These are phyloP conservation scores for Fregetta grallaria DNA, from an alignment of 2,113 vertebrate species.

Conservation along the genomic window DNA sequence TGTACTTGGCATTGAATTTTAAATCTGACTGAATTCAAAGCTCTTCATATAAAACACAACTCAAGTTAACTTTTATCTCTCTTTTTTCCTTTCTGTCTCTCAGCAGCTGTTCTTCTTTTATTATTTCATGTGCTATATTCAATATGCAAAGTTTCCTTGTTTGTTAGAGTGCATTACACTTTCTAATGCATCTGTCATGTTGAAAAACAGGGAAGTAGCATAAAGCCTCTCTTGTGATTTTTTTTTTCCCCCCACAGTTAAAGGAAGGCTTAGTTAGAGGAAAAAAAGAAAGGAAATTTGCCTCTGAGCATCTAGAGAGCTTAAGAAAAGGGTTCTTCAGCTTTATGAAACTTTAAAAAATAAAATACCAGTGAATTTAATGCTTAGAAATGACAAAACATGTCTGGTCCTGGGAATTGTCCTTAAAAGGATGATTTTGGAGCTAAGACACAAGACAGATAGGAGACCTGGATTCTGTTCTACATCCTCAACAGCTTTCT, in stretches of 20 bases:
- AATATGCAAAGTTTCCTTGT: slow-evolving; percentile 60
- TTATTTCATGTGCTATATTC: slow-evolving; percentile 65
- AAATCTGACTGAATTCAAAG: slow-evolving; percentile 58
- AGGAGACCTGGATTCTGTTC: slow-evolving; percentile 5
- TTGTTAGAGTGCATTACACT: slow-evolving; percentile 66
- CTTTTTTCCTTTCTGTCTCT: slow-evolving; percentile 30
- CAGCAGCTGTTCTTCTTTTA: slow-evolving; percentile 64
- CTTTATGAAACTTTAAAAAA: slow-evolving; percentile 31
- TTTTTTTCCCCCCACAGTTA: neutral
- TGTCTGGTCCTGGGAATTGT: neutral
- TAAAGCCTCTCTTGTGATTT: slow-evolving; percentile 46
- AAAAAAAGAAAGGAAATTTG: neutral
- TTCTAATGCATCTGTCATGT: slow-evolving; percentile 65
- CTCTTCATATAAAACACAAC: slow-evolving; percentile 51
- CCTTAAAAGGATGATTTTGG: neutral
- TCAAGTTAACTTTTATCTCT: slow-evolving; percentile 59
- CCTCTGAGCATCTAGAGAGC: slow-evolving; percentile 8
- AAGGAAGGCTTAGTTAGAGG: neutral
- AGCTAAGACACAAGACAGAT: neutral
- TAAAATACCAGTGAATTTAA: slow-evolving; percentile 25
- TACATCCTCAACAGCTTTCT: neutral
- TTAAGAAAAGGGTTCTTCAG: slow-evolving; percentile 6
- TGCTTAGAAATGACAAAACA: slow-evolving; percentile 21
- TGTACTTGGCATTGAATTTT: slow-evolving; percentile 51
- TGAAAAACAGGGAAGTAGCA: slow-evolving; percentile 58